Percentiles rank a stretch among this genome's conserved stretches.
These are phyloP conservation scores for Rhynchotus rufescens DNA, from an alignment of 2,797 vertebrate genomes.

Conservation along the genomic window DNA sequence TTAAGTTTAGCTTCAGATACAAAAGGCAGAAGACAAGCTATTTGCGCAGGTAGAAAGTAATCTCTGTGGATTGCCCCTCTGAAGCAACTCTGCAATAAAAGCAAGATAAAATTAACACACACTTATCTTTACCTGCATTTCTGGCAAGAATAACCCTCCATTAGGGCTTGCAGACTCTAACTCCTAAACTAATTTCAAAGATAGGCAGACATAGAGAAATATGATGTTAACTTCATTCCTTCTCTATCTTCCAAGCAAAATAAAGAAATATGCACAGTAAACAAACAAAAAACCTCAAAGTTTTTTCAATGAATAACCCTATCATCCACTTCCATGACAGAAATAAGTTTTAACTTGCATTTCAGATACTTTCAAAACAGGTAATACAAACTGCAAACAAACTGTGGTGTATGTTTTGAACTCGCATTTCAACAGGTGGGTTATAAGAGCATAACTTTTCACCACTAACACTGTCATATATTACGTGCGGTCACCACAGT, in stretches of 20 bases:
- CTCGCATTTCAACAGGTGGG: constrained; percentile 23
- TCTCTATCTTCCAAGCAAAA: background rate
- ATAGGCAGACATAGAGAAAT: background rate
- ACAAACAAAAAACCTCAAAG: background rate
- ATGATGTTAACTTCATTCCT: background rate
- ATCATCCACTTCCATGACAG: background rate
- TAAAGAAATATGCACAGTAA: background rate
- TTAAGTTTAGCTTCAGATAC: background rate
- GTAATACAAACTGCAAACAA: background rate
- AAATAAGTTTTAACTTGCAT: constrained; percentile 3
- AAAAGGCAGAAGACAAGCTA: background rate
- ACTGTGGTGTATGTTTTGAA: constrained; percentile 40
- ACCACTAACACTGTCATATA: constrained; percentile 35
- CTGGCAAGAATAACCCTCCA: background rate
- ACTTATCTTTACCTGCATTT: background rate
- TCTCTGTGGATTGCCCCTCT: background rate
- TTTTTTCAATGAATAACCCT: background rate
- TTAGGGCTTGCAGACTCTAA: background rate
- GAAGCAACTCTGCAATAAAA: background rate
- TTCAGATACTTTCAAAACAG: background rate
- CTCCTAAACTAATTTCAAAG: background rate
- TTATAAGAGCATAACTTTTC: constrained; percentile 38
- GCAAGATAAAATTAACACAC: background rate
- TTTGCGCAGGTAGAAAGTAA: background rate
- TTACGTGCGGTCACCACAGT: constrained; percentile 43